Base-by-base conservation (phyloP, 2,888 invertebrate genomes). In the Neocrepidodera transversa region DNA sequence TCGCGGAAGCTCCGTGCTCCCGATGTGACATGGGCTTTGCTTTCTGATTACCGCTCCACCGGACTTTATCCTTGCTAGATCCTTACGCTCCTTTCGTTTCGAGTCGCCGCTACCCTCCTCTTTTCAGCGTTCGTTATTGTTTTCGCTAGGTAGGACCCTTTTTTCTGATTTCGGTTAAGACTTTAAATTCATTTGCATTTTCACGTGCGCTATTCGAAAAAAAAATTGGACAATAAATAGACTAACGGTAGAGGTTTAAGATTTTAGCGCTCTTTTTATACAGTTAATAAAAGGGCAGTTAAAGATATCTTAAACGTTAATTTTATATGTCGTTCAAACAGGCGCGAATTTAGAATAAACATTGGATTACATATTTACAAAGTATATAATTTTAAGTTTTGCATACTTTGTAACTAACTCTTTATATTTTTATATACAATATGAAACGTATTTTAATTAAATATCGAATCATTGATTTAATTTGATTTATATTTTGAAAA, bases 1-100 rank as follows among this genome's bases (percentile, higher is more conserved):
- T 62, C 49, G 56, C 56, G 57, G 54, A 63, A 59, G 59, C 62
- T 53, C 38, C 43, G 50, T 40, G 49, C 40, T 48, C 52, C 54
- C 47, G 54, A 47, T 28, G 4, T 54, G 47, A 45, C 1, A 45
- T 8, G 45, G 54, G 54, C 23, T 45, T 54, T 54, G 54, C 23
- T 45, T 54, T 54, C 54, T 26, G 45, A 26, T 4, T 26, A 43
- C 35, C 45, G 32, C 23, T 36, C 54, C 54, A 40, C 45, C 54
- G 54, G 54, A 54, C 54, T 54, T 54, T 45, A 47, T 54, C 54
- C 54, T 54, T 54, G 14, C 45, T 42, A 16, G 30, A 47, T 54
- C 54, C 54, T 54, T 53, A 35, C 53, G 18, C 28, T 36, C 36
- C 32, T 13, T 18, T 18, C 51, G 14, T 40, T 30, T 28, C 8